These are phyloP conservation scores for Metaphire vulgaris DNA, from an alignment of 1,140 invertebrate species.

Conservation along the genomic window DNA sequence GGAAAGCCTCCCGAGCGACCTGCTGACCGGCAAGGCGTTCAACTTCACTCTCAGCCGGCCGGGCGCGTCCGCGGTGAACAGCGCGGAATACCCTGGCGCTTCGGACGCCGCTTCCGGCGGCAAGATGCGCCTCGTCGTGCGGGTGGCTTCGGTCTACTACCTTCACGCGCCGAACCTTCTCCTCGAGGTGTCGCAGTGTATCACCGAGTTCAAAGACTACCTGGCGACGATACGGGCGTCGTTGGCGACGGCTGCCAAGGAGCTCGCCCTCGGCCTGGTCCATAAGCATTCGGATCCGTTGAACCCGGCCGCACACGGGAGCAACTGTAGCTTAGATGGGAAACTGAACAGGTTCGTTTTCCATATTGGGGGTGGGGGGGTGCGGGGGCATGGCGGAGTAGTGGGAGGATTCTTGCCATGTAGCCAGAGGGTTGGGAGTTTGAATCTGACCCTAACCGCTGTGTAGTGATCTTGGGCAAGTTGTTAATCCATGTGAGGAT, in stretches of 20 bases:
- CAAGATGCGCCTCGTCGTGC: slow-evolving; percentile 55
- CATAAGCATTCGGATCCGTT: slow-evolving; percentile 27
- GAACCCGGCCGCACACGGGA: slow-evolving; percentile 26
- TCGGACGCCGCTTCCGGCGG: slow-evolving; percentile 42
- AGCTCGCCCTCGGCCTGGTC: slow-evolving; percentile 85
- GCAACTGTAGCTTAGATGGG: slow-evolving; percentile 29
- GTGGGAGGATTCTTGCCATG: too few relatives aligned
- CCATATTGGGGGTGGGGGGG: slow-evolving; percentile 11
- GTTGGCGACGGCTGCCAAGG: slow-evolving; percentile 79
- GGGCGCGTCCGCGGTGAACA: slow-evolving; percentile 35
- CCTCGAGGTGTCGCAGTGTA: slow-evolving; percentile 73
- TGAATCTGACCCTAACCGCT: too few relatives aligned
- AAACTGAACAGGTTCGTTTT: slow-evolving; percentile 7
- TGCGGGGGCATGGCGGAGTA: slow-evolving; percentile 21
- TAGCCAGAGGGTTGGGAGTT: too few relatives aligned
- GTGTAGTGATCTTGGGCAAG: too few relatives aligned
- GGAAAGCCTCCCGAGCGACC: slow-evolving; percentile 30
- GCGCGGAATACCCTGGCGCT: slow-evolving; percentile 31
- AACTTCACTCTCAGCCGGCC: slow-evolving; percentile 36
- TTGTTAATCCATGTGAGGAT: too few relatives aligned
- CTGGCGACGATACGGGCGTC: slow-evolving; percentile 67
- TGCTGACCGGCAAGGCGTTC: slow-evolving; percentile 37
- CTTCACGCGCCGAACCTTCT: slow-evolving; percentile 80
- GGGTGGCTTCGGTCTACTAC: slow-evolving; percentile 87
- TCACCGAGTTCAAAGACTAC: slow-evolving; percentile 66